Percentiles rank a stretch among this genome's conserved stretches.
phyloP scores from a whole-genome alignment of 2,113 vertebrate genomes.

The Tyto alba region DNA sequence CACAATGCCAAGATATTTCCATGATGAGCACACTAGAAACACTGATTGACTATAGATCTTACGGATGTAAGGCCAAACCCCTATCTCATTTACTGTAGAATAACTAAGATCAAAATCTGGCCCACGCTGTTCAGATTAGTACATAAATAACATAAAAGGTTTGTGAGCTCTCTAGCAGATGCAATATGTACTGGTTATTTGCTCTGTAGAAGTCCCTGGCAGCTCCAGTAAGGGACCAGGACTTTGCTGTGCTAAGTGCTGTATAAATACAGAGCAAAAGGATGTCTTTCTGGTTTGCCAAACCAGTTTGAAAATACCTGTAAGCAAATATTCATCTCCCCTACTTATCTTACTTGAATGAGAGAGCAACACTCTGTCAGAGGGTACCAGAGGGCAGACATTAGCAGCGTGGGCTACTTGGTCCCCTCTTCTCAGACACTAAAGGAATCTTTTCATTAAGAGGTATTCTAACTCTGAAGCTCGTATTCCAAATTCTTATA shows the following conservation, averaged over 20 bases:
- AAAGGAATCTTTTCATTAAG: neutral
- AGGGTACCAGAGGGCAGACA: neutral
- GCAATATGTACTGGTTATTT: slow-evolving; percentile 3
- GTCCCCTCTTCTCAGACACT: neutral
- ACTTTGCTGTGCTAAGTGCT: neutral
- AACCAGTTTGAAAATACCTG: neutral
- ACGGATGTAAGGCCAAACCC: slow-evolving; percentile 40
- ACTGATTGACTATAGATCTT: slow-evolving; percentile 50
- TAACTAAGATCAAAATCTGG: slow-evolving; percentile 57
- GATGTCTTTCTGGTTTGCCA: neutral
- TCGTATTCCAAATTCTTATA: neutral
- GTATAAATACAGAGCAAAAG: neutral
- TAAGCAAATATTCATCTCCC: neutral
- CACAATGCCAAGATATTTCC: slow-evolving; percentile 53
- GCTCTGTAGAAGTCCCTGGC: neutral
- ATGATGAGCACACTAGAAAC: slow-evolving; percentile 57
- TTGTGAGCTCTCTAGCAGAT: slow-evolving; percentile 10
- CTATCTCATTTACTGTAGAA: slow-evolving; percentile 51
- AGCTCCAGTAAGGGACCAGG: neutral
- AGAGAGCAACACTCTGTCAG: neutral
- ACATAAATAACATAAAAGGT: slow-evolving; percentile 54
- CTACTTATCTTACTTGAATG: rapidly evolving
- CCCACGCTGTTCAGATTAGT: slow-evolving; percentile 49
- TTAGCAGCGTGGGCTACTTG: neutral
- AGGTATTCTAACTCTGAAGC: neutral